These are phyloP conservation scores for Acleris emargana DNA, from an alignment of 2,888 invertebrate species.

Conservation along the genomic window DNA sequence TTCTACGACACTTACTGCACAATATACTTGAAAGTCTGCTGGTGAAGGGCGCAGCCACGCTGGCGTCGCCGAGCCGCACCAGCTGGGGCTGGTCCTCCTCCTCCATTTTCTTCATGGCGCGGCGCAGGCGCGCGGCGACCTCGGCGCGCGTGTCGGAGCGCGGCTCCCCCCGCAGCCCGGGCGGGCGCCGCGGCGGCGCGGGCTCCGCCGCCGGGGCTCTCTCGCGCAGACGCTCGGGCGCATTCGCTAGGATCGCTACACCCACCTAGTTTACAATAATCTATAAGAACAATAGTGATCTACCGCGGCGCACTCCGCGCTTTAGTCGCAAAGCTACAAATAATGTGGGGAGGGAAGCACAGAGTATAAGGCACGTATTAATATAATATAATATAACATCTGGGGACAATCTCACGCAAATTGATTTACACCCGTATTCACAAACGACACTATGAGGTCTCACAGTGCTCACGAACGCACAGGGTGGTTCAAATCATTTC, in stretches of 20 bases:
- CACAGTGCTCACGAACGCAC: too few relatives aligned
- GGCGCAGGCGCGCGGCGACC: constrained; percentile 81
- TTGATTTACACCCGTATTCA: too few relatives aligned
- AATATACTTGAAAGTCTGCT: constrained; percentile 97
- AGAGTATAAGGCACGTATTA: too few relatives aligned
- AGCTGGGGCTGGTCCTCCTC: constrained; percentile 94
- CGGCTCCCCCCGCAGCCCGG: constrained; percentile 43
- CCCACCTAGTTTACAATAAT: constrained; percentile 80
- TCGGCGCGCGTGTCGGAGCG: constrained; percentile 66
- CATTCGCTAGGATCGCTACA: constrained; percentile 94
- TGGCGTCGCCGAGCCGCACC: constrained; percentile 98
- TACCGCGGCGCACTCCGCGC: too few relatives aligned
- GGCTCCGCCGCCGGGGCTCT: constrained; percentile 85
- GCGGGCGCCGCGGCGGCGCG: constrained; percentile 71
- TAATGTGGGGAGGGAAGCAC: too few relatives aligned
- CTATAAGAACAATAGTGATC: too few relatives aligned
- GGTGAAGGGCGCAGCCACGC: constrained; percentile 99
- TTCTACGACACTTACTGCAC: constrained; percentile 88
- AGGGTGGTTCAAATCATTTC: too few relatives aligned
- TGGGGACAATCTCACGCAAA: too few relatives aligned
- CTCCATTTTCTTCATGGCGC: constrained; percentile 92
- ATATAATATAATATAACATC: too few relatives aligned
- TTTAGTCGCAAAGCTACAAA: too few relatives aligned
- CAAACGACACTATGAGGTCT: too few relatives aligned
- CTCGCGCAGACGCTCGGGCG: constrained; percentile 84